These are phyloP conservation scores for Telmatochromis sp. DNA, from an alignment of 2,113 vertebrate genomes.

Conservation along the genomic window DNA sequence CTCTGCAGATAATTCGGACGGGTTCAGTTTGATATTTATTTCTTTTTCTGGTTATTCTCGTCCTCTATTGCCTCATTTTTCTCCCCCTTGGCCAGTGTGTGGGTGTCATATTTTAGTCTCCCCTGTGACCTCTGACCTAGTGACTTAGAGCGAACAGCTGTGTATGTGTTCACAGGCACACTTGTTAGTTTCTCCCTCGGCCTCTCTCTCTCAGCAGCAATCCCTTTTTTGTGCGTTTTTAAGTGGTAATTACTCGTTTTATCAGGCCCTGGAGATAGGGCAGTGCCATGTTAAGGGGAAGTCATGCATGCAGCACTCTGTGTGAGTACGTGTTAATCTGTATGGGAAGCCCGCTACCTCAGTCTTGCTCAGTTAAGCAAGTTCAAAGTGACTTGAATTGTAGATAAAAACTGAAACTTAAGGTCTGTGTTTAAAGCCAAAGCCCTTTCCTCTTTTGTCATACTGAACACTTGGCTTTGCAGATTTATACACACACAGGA, in stretches of 20 bases:
- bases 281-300: slow-evolving; percentile 16
- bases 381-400: slow-evolving; percentile 19
- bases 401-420: neutral
- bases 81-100: neutral
- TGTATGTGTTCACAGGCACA: neutral
- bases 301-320: slow-evolving; percentile 2
- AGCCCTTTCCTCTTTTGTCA: neutral
- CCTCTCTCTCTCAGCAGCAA: neutral
- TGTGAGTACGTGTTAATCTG: neutral
- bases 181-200: neutral
- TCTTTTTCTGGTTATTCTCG: neutral
- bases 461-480: neutral
- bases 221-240: neutral
- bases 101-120: neutral
- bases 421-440: neutral
- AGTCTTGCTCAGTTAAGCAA: slow-evolving; percentile 19
- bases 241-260: slow-evolving; percentile 11
- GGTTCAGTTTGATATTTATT: neutral
- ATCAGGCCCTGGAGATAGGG: slow-evolving; percentile 1
- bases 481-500: neutral
- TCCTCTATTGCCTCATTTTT: neutral
- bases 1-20: neutral
- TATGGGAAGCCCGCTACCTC: neutral
- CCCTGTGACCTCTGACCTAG: slow-evolving; percentile 1
- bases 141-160: slow-evolving; percentile 30